Percentiles rank a stretch among this genome's conserved stretches.
Evolutionary conservation across 2,113 vertebrate species (phyloP).

Genomic region (Guaruba guarouba): DNA sequence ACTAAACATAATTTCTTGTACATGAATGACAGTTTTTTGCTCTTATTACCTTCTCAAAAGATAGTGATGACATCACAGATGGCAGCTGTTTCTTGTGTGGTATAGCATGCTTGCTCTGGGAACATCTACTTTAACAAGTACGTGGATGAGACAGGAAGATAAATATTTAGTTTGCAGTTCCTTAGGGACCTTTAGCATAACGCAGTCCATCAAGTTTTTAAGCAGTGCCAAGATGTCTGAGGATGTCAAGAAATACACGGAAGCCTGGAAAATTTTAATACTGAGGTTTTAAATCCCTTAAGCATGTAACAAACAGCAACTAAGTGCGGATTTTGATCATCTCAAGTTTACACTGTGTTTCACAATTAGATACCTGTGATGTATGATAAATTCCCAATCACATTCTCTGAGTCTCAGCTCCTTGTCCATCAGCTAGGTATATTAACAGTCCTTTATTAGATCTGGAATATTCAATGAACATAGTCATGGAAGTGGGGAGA

Average conservation of each 20-base stretch:
- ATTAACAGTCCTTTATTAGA: background rate
- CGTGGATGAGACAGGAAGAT: background rate
- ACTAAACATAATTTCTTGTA: background rate
- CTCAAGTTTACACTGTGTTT: background rate
- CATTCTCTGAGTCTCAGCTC: background rate
- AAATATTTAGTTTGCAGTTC: constrained; percentile 2
- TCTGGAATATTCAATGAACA: background rate
- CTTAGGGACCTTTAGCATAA: background rate
- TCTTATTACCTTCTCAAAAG: background rate
- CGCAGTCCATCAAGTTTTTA: background rate
- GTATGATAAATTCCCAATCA: background rate
- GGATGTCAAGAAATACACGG: background rate
- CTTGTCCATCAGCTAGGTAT: background rate
- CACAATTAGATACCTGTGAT: background rate
- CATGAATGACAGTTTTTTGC: background rate
- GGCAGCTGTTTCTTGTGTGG: background rate
- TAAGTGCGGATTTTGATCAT: background rate
- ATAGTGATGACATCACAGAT: background rate
- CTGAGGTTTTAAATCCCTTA: background rate
- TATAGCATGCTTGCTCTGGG: background rate
- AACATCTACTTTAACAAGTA: background rate
- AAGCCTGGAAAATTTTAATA: background rate
- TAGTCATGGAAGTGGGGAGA: background rate
- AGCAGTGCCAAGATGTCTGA: background rate
- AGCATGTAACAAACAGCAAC: background rate